These are phyloP conservation scores for Tipula vernalis DNA, from an alignment of 2,888 invertebrate genomes.

Conservation along the genomic window DNA sequence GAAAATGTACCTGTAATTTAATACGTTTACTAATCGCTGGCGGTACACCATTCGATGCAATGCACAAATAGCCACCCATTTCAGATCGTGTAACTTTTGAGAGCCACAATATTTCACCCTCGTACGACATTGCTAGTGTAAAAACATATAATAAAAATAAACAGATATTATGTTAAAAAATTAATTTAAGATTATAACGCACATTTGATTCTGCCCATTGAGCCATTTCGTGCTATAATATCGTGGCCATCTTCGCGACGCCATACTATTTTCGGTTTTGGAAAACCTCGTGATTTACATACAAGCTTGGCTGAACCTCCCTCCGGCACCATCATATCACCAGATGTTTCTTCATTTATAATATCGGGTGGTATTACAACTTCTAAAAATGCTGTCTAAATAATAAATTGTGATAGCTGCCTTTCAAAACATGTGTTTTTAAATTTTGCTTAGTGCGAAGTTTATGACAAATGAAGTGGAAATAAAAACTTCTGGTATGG, in stretches of 20 bases:
- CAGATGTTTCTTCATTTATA: conserved; percentile 78
- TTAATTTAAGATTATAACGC: conserved; percentile 13
- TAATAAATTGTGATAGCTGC: background rate
- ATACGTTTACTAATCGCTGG: conserved; percentile 82
- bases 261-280: conserved; percentile 76
- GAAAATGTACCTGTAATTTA: conserved; percentile 85
- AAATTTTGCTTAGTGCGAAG: too few species aligned
- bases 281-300: conserved; percentile 75
- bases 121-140: conserved; percentile 48
- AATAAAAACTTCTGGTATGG: too few species aligned
- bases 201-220: conserved; percentile 64
- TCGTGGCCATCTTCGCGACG: conserved; percentile 74
- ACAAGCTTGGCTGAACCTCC: conserved; percentile 78
- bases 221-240: conserved; percentile 62
- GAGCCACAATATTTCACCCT: conserved; percentile 68
- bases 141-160: background rate
- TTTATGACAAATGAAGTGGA: too few species aligned
- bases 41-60: conserved; percentile 78
- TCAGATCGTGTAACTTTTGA: conserved; percentile 80
- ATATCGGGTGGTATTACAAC: conserved; percentile 88
- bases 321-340: conserved; percentile 88
- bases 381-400: conserved; percentile 70
- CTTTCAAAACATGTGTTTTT: background rate
- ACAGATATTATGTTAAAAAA: background rate
- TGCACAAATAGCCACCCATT: conserved; percentile 81